These are phyloP conservation scores for Nemotelus pantherinus DNA, from an alignment of 2,888 invertebrate species.

Conservation along the genomic window DNA sequence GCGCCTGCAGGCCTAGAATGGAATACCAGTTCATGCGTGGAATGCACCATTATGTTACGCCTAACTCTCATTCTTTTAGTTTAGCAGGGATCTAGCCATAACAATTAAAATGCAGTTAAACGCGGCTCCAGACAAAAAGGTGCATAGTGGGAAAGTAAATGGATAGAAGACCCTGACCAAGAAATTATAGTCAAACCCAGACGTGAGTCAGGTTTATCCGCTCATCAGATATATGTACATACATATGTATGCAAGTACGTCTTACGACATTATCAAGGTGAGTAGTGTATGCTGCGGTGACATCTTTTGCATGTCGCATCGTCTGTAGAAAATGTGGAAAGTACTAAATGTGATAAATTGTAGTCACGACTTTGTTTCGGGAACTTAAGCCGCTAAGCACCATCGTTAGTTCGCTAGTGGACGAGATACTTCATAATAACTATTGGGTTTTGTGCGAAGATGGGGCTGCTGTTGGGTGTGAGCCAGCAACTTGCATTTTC, in stretches of 20 bases:
- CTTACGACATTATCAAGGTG: too few species aligned
- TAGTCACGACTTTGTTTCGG: too few species aligned
- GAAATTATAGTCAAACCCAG: constrained; percentile 19
- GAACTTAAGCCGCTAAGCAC: too few species aligned
- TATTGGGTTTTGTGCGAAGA: too few species aligned
- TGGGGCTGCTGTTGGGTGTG: too few species aligned
- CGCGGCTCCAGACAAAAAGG: constrained; percentile 20
- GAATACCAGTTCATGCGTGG: background rate
- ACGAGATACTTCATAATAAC: too few species aligned
- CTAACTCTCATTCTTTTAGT: background rate
- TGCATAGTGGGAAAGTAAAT: background rate
- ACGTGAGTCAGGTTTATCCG: constrained; percentile 30
- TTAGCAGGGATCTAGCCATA: constrained; percentile 8
- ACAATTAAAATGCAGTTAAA: constrained; percentile 23
- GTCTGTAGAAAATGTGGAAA: too few species aligned
- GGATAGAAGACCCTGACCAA: constrained; percentile 33
- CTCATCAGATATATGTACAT: background rate
- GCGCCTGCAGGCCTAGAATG: too few species aligned
- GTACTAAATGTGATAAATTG: too few species aligned
- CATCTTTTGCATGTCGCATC: constrained; percentile 4
- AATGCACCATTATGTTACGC: background rate
- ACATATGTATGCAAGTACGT: too few species aligned
- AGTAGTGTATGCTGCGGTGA: background rate
- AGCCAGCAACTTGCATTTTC: too few species aligned
- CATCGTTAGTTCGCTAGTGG: too few species aligned